Evolutionary conservation across 1,140 invertebrate genomes (phyloP).

Genomic region (Heliconius congener): DNA sequence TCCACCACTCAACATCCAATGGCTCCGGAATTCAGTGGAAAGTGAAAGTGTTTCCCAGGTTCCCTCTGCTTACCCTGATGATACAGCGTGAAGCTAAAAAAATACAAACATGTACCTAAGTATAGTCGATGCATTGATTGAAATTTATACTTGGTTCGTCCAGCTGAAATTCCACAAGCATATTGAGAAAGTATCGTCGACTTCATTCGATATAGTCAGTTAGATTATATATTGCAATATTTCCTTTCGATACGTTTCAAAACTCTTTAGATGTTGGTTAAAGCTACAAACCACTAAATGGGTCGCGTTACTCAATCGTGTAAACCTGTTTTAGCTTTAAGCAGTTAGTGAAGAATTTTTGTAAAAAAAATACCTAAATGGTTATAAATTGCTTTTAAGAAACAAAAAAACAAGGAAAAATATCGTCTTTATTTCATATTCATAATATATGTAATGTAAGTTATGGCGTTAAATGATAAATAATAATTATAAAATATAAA

Average conservation of each 20-base stretch:
- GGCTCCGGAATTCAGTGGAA: too few relatives aligned
- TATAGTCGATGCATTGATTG: not conserved
- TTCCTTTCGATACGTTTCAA: conserved; percentile 19
- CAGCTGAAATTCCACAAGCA: not conserved
- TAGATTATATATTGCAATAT: conserved; percentile 4
- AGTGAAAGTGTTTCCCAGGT: too few relatives aligned
- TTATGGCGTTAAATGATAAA: too few relatives aligned
- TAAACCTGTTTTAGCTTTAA: conserved; percentile 2
- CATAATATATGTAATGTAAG: too few relatives aligned
- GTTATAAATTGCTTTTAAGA: not conserved
- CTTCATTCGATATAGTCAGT: not conserved
- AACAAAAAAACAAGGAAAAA: not conserved
- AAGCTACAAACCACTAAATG: conserved; percentile 1
- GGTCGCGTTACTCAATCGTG: not conserved
- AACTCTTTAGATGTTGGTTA: conserved; percentile 20
- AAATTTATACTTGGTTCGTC: not conserved
- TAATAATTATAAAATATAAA: too few relatives aligned
- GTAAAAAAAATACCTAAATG: not conserved
- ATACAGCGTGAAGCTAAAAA: too few relatives aligned
- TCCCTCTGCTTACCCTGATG: too few relatives aligned
- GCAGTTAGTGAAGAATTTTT: not conserved
- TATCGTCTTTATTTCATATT: too few relatives aligned
- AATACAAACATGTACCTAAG: too few relatives aligned
- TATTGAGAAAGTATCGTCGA: not conserved
- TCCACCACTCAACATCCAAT: too few relatives aligned